These are phyloP conservation scores for Cladopsammia gracilis DNA, from an alignment of 64 coral and sea anemone species.

Conservation along the genomic window DNA sequence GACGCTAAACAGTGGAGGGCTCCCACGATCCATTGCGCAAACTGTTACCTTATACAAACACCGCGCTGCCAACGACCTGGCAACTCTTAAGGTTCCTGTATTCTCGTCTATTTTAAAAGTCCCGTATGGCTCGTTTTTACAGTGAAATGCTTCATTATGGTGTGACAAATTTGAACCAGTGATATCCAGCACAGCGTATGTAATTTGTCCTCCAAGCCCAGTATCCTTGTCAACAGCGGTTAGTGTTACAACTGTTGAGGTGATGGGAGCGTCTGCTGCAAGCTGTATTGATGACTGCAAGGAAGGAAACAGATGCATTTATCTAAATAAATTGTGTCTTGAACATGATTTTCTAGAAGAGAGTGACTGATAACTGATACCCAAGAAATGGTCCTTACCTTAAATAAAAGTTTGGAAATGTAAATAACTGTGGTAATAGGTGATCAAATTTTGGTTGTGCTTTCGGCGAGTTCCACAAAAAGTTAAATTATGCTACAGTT, in stretches of 20 bases:
- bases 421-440: too few species aligned
- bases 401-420: too few species aligned
- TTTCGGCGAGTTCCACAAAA: too few species aligned
- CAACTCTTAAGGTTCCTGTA: conserved; percentile 43
- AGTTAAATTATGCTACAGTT: too few species aligned
- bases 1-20: conserved; percentile 37
- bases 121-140: conserved; percentile 28
- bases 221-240: conserved; percentile 55
- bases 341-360: too few species aligned
- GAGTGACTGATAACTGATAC: too few species aligned
- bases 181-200: conserved; percentile 24
- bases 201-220: conserved; percentile 42
- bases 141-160: background rate
- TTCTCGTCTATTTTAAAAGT: conserved; percentile 38
- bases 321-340: too few species aligned
- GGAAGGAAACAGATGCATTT: background rate
- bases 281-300: conserved; percentile 17
- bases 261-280: conserved; percentile 3
- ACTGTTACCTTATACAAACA: conserved; percentile 64
- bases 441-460: too few species aligned
- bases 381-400: too few species aligned
- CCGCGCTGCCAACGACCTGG: conserved; percentile 15
- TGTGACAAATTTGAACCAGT: background rate
- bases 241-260: conserved; percentile 29
- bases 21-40: conserved; percentile 64